phyloP scores from a whole-genome alignment of 2,888 invertebrate species.

The Watsonalla cultraria region DNA sequence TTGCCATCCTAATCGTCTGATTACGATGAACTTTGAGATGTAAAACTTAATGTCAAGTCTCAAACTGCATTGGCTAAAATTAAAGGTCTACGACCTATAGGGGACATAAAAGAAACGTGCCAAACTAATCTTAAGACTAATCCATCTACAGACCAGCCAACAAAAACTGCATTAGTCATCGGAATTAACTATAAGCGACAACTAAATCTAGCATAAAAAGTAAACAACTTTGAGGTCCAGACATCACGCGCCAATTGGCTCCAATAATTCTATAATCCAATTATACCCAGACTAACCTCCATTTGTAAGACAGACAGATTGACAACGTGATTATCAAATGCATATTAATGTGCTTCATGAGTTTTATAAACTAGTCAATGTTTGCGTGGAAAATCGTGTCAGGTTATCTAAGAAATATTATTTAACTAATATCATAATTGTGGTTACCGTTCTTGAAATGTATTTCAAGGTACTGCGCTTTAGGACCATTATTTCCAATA shows the following conservation, averaged over 20 bases:
- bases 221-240: slow-evolving; percentile 21
- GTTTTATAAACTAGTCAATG: not conserved
- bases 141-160: not conserved
- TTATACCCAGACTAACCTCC: slow-evolving; percentile 35
- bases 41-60: too few relatives aligned
- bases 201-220: slow-evolving; percentile 3
- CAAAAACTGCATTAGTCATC: not conserved
- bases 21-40: too few relatives aligned
- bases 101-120: too few relatives aligned
- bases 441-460: not conserved
- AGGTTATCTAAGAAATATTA: not conserved
- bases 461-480: not conserved
- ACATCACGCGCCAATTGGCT: slow-evolving; percentile 54
- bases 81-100: too few relatives aligned
- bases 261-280: slow-evolving; percentile 58
- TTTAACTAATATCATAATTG: not conserved
- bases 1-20: too few relatives aligned
- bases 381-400: not conserved
- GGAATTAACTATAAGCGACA: not conserved
- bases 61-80: too few relatives aligned
- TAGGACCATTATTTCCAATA: too few relatives aligned
- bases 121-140: not conserved
- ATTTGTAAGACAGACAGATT: slow-evolving; percentile 27
- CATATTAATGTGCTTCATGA: not conserved
- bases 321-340: slow-evolving; percentile 6